These are phyloP conservation scores for Archips xylosteana DNA, from an alignment of 2,888 invertebrate species.

Conservation along the genomic window DNA sequence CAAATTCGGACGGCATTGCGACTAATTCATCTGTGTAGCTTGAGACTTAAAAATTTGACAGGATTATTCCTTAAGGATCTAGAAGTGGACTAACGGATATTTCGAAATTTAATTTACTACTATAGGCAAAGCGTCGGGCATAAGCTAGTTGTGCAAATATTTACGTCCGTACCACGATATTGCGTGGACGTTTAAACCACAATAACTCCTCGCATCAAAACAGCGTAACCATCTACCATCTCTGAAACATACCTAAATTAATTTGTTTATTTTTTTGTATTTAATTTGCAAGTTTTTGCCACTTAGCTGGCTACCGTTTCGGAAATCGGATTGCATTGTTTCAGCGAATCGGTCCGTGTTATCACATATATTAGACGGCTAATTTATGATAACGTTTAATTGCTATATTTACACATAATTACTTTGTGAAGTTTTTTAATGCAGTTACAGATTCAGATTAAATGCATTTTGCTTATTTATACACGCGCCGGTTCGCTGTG, in stretches of 20 bases:
- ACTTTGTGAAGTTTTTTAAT: constrained; percentile 6
- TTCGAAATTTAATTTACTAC: too few relatives aligned
- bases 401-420: constrained; percentile 7
- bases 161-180: not conserved
- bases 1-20: too few relatives aligned
- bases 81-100: too few relatives aligned
- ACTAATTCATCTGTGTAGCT: too few relatives aligned
- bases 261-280: constrained; percentile 20
- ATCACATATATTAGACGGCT: constrained; percentile 8
- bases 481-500: not conserved
- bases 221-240: constrained; percentile 27
- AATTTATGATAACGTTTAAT: constrained; percentile 17
- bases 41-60: too few relatives aligned
- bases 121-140: too few relatives aligned
- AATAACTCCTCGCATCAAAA: constrained; percentile 10
- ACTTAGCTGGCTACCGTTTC: constrained; percentile 21
- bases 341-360: constrained; percentile 15
- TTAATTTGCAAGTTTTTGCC: constrained; percentile 19
- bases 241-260: constrained; percentile 18
- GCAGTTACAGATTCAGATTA: not conserved
- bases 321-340: constrained; percentile 20
- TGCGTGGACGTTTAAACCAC: not conserved
- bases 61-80: too few relatives aligned
- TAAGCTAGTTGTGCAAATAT: not conserved
- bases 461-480: constrained; percentile 1